Conservation (phyloP, 2,888 invertebrate species). For the Lithophane semibrunnea region DNA sequence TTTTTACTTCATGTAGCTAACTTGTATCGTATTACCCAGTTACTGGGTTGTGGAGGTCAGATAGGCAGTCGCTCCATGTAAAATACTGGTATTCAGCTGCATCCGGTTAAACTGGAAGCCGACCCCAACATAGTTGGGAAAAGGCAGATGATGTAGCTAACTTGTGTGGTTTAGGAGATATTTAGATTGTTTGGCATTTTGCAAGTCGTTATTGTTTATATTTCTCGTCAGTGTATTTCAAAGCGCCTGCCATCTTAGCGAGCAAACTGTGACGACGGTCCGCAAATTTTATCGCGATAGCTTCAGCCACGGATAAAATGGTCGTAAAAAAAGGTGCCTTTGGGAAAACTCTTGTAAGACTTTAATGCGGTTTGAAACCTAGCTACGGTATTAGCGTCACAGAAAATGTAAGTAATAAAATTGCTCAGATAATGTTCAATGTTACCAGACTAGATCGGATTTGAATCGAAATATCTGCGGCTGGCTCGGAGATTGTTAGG, state of each 20-base stretch:
- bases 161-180: too few species aligned
- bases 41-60: too few species aligned
- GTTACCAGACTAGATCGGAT: slow-evolving; percentile 26
- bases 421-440: slow-evolving; percentile 8
- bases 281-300: background rate
- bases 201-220: too few species aligned
- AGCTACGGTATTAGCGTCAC: background rate
- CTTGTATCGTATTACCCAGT: too few species aligned
- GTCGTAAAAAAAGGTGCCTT: background rate
- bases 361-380: background rate
- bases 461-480: slow-evolving; percentile 27
- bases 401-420: slow-evolving; percentile 22
- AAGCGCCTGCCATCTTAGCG: background rate
- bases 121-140: too few species aligned
- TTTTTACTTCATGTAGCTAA: too few species aligned
- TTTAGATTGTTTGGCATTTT: too few species aligned
- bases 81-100: too few species aligned
- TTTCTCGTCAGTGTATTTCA: background rate
- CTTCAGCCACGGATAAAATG: background rate
- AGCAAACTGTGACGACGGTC: background rate
- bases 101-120: too few species aligned
- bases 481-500: background rate
- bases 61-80: too few species aligned
- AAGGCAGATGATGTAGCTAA: too few species aligned
- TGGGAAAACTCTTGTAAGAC: background rate